These are phyloP conservation scores for Nomada flava DNA, from an alignment of 2,888 invertebrate genomes.

Conservation along the genomic window DNA sequence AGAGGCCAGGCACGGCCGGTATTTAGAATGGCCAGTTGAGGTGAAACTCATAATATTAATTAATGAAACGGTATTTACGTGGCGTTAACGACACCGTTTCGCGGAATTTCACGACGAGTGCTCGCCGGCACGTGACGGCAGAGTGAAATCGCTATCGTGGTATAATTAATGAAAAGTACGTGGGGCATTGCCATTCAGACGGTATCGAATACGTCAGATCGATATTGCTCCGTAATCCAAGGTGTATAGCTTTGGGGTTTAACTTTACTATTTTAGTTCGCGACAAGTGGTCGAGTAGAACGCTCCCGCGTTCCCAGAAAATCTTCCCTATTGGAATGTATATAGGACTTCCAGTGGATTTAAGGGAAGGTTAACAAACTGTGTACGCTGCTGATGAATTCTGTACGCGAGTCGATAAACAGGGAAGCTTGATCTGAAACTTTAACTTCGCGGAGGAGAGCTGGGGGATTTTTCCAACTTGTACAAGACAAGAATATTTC, in stretches of 20 bases:
- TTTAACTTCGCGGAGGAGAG: conserved; percentile 4
- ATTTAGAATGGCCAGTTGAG: conserved; percentile 31
- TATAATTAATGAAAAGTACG: conserved; percentile 32
- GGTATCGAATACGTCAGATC: not conserved
- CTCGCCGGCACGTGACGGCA: too few species aligned
- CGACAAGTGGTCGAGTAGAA: not conserved
- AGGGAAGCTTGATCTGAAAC: not conserved
- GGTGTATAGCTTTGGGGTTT: not conserved
- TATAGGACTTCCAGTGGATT: conserved; percentile 2
- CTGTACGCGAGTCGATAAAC: conserved; percentile 29
- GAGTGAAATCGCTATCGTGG: conserved; percentile 3
- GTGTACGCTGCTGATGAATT: conserved; percentile 21
- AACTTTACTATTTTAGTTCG: not conserved
- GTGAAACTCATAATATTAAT: conserved; percentile 53
- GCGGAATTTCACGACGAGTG: conserved; percentile 13
- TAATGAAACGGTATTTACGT: conserved; percentile 50
- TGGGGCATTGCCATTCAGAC: not conserved
- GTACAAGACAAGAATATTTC: not conserved
- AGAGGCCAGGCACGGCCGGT: conserved; percentile 1
- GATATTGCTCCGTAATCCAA: not conserved
- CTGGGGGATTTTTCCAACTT: conserved; percentile 16
- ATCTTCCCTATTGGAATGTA: not conserved
- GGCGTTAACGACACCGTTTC: conserved; percentile 49
- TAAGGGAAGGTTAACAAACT: conserved; percentile 22
- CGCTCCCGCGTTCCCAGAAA: not conserved